Evolutionary conservation across 2,797 vertebrate species (phyloP).

Genomic region (Sebastes glaucus): DNA sequence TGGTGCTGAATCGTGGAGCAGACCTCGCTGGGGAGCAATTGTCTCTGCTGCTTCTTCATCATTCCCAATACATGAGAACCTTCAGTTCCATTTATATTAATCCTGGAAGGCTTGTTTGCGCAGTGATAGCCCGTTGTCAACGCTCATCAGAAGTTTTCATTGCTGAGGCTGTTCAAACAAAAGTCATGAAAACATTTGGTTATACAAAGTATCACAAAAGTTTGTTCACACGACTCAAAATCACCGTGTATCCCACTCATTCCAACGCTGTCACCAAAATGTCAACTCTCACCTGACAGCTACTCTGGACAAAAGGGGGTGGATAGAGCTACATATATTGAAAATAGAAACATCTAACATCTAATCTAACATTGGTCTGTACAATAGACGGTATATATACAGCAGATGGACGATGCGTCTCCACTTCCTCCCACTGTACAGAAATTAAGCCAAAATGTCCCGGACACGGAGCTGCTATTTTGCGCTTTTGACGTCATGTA

Average conservation of each 20-base stretch:
- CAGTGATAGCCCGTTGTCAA: background rate
- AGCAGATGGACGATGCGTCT: accelerated
- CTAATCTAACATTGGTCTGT: background rate
- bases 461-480: background rate
- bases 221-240: background rate
- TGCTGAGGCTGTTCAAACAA: background rate
- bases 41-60: constrained; percentile 24
- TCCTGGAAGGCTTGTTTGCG: background rate
- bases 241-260: background rate
- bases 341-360: constrained; percentile 13
- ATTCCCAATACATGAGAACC: background rate
- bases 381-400: background rate
- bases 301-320: background rate
- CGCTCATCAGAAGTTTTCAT: background rate
- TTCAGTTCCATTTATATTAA: constrained; percentile 10
- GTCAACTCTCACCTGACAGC: constrained; percentile 5
- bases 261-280: background rate
- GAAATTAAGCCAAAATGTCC: background rate
- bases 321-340: background rate
- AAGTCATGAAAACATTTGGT: background rate
- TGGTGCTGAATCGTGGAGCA: constrained; percentile 9
- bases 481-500: background rate
- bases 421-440: background rate
- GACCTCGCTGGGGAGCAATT: background rate
- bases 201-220: background rate